Percentiles rank a stretch among this genome's conserved stretches.
phyloP scores from a whole-genome alignment of 2,113 vertebrate species.

The Varanus salvator region DNA sequence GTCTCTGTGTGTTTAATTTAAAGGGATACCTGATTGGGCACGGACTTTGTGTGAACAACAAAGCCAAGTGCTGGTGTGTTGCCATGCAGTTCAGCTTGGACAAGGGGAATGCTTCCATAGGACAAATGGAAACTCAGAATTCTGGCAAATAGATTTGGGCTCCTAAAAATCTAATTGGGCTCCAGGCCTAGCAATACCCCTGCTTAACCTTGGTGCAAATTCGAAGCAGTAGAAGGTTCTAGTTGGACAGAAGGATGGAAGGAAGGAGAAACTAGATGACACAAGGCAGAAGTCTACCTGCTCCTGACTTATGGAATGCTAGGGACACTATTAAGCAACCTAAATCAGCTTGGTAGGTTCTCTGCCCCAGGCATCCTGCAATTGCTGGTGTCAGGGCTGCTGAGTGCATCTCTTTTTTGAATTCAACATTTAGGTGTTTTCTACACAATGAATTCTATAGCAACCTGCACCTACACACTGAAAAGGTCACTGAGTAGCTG shows the following conservation, averaged over 20 bases:
- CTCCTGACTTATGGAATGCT: neutral
- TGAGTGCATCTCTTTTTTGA: neutral
- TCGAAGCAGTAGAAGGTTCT: neutral
- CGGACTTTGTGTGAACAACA: too few relatives aligned
- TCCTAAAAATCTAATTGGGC: too few relatives aligned
- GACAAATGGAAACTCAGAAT: too few relatives aligned
- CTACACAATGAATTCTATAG: neutral
- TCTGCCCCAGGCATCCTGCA: neutral
- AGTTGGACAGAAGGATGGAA: neutral
- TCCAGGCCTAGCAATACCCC: too few relatives aligned
- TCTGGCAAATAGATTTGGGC: too few relatives aligned
- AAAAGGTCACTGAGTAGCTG: neutral
- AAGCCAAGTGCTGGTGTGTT: too few relatives aligned
- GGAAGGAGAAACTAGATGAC: neutral
- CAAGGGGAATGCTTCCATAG: neutral
- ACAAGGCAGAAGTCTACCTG: neutral
- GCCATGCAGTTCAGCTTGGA: too few relatives aligned
- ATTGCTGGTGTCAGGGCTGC: neutral
- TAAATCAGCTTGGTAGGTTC: neutral
- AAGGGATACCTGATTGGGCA: too few relatives aligned
- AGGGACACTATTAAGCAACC: neutral
- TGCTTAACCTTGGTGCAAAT: neutral
- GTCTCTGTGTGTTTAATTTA: too few relatives aligned
- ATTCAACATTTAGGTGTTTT: neutral
- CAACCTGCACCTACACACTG: neutral